These are phyloP conservation scores for Thelaira solivaga DNA, from an alignment of 2,888 invertebrate species.

Conservation along the genomic window DNA sequence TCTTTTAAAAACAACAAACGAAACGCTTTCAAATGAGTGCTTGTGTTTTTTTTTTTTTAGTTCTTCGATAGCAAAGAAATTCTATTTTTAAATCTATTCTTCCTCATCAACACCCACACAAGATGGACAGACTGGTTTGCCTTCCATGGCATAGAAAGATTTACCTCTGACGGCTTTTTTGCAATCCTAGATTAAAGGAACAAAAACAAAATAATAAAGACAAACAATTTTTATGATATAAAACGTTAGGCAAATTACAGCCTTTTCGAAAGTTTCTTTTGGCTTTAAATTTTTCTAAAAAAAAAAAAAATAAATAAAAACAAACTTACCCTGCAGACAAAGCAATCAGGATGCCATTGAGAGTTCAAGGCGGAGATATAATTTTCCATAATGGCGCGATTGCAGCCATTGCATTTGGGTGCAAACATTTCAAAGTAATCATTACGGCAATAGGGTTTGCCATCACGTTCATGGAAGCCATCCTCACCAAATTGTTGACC, in stretches of 20 bases:
- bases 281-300: too few relatives aligned
- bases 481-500: conserved; percentile 98
- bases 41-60: conserved; percentile 10
- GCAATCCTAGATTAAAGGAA: conserved; percentile 86
- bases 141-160: conserved; percentile 98
- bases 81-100: conserved; percentile 77
- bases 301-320: background rate
- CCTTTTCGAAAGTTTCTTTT: too few relatives aligned
- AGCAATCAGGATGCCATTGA: conserved; percentile 99
- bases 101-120: conserved; percentile 95
- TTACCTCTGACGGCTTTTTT: conserved; percentile 94
- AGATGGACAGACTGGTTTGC: conserved; percentile 95
- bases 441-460: conserved; percentile 95
- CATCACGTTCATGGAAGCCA: conserved; percentile 97
- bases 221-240: background rate
- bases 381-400: conserved; percentile 96
- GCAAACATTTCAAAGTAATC: conserved; percentile 99
- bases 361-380: conserved; percentile 98
- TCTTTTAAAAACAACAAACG: conserved; percentile 38
- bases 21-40: conserved; percentile 28
- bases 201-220: conserved; percentile 25
- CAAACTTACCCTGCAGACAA: conserved; percentile 95
- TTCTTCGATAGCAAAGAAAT: conserved; percentile 56
- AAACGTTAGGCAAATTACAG: too few relatives aligned
- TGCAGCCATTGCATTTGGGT: conserved; percentile 97